These are phyloP conservation scores for Lordiphosa andalusiaca DNA, from an alignment of 2,888 invertebrate species.

Conservation along the genomic window DNA sequence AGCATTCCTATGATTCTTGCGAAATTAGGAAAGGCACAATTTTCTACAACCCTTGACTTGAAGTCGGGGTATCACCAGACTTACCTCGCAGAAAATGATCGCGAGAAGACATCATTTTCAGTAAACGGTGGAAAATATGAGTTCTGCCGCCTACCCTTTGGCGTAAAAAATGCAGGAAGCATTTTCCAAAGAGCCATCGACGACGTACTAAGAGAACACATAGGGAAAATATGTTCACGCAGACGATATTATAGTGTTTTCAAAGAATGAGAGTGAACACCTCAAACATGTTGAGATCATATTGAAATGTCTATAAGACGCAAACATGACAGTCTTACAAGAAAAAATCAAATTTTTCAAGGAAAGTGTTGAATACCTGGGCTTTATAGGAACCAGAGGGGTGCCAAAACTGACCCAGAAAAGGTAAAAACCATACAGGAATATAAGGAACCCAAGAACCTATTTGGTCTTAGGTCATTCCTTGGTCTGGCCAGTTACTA, in stretches of 20 bases:
- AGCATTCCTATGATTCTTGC: constrained; percentile 8
- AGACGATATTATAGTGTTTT: constrained; percentile 2
- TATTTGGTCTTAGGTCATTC: constrained; percentile 10
- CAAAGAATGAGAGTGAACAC: constrained; percentile 2
- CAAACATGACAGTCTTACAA: constrained; percentile 2
- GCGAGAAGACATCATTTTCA: constrained; percentile 5
- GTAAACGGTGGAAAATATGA: constrained; percentile 12
- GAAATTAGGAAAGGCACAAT: constrained; percentile 3
- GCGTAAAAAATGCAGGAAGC: constrained; percentile 6
- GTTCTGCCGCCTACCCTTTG: constrained; percentile 6
- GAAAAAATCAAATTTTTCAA: constrained; percentile 2
- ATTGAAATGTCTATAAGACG: neutral
- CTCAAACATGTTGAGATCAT: constrained; percentile 1
- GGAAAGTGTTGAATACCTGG: constrained; percentile 6
- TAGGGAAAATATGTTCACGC: neutral
- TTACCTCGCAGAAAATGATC: constrained; percentile 3
- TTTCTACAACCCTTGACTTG: constrained; percentile 8
- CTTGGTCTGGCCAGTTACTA: constrained; percentile 3
- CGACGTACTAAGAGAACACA: constrained; percentile 9
- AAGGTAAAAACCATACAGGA: constrained; percentile 5
- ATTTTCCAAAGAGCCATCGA: constrained; percentile 7
- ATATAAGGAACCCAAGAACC: constrained; percentile 5
- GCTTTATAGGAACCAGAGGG: constrained; percentile 4
- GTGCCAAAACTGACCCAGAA: constrained; percentile 6
- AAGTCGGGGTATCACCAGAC: constrained; percentile 8